Conservation (phyloP, 2,113 vertebrate genomes). For the Dromaius novaehollandiae region DNA sequence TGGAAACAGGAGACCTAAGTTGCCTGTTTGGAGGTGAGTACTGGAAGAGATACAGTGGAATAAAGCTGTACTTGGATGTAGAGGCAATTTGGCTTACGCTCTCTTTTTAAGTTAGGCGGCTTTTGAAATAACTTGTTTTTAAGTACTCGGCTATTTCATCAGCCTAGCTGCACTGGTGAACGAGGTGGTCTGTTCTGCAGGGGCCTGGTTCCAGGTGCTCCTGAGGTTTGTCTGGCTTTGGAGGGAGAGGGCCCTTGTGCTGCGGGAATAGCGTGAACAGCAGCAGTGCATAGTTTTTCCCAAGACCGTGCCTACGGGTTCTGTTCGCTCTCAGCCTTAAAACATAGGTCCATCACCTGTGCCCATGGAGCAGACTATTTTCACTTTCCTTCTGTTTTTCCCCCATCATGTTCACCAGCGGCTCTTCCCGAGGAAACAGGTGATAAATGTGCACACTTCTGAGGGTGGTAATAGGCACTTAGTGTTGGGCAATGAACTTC, state of each 20-base stretch:
- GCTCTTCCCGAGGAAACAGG: background rate
- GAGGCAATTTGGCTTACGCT: background rate
- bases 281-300: rapidly evolving
- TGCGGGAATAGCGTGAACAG: background rate
- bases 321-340: background rate
- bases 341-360: background rate
- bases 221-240: background rate
- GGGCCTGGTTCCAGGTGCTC: background rate
- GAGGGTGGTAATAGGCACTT: background rate
- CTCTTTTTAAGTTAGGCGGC: background rate
- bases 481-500: background rate
- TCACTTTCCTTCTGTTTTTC: background rate
- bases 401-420: background rate
- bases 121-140: constrained; percentile 1
- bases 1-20: constrained; percentile 20
- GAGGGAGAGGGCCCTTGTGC: background rate
- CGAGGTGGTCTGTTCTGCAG: background rate
- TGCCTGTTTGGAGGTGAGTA: background rate
- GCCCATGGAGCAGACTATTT: background rate
- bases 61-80: background rate
- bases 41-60: background rate
- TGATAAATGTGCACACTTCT: rapidly evolving
- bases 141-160: background rate
- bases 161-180: background rate
- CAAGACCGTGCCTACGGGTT: rapidly evolving